Percentiles rank a stretch among this genome's conserved stretches.
Evolutionary conservation across 2,888 invertebrate genomes (phyloP).

Genomic region (Orchestes rusci): DNA sequence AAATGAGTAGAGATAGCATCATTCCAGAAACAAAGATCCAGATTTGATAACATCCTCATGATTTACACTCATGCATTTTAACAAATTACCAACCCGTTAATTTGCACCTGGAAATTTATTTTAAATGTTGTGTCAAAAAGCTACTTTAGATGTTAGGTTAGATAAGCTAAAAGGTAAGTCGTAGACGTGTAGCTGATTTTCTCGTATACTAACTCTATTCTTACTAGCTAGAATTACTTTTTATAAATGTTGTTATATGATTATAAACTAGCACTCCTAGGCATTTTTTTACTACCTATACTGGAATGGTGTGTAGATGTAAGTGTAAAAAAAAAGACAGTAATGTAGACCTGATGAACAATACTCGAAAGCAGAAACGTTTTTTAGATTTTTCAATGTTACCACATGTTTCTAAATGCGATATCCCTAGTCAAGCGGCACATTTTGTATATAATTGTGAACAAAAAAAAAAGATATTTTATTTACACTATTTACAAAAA

Average conservation of each 20-base stretch:
- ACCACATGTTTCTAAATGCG: conserved; percentile 37
- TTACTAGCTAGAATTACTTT: too few species aligned
- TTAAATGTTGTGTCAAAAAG: conserved; percentile 24
- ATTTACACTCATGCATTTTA: too few species aligned
- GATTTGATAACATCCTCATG: too few species aligned
- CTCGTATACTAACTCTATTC: conserved; percentile 16
- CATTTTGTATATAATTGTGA: conserved; percentile 32
- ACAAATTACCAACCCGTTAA: too few species aligned
- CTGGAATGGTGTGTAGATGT: background rate
- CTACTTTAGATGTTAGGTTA: conserved; percentile 23
- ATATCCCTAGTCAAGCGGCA: conserved; percentile 43
- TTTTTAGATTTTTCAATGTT: conserved; percentile 35
- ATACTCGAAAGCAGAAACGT: conserved; percentile 26
- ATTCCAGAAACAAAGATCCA: too few species aligned
- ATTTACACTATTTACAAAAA: conserved; percentile 37
- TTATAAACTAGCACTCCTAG: conserved; percentile 21
- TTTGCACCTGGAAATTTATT: too few species aligned
- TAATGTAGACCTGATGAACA: conserved; percentile 23
- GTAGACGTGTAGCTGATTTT: conserved; percentile 5
- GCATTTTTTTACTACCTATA: conserved; percentile 20
- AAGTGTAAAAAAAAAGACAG: conserved; percentile 16
- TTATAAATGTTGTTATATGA: conserved; percentile 22
- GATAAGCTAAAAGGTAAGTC: conserved; percentile 6
- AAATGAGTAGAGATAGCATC: too few species aligned
- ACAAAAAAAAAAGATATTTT: conserved; percentile 33